Percentiles rank a stretch among this genome's conserved stretches.
phyloP scores from a whole-genome alignment of 2,113 vertebrate species.

The Diadophis punctatus region DNA sequence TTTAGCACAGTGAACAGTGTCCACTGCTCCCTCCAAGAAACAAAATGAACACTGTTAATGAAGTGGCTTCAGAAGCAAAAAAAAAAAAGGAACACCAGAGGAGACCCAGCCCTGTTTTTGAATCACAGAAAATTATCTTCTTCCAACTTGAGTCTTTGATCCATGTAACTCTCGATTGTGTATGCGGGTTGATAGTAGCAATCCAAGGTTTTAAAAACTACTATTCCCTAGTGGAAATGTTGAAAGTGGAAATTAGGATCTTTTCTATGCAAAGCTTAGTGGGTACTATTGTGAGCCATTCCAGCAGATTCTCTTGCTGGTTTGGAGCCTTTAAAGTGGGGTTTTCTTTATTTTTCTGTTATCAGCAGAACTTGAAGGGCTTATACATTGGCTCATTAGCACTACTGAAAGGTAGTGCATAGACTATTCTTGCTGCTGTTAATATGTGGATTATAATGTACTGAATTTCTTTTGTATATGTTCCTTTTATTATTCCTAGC shows the following conservation, averaged over 20 bases:
- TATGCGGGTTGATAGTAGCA: not conserved
- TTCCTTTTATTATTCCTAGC: too few species aligned
- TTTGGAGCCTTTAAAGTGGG: not conserved
- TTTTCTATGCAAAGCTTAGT: not conserved
- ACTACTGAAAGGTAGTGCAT: not conserved
- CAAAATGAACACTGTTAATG: not conserved
- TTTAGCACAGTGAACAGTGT: not conserved
- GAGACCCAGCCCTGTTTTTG: not conserved
- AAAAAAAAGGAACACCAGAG: not conserved
- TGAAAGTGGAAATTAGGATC: not conserved
- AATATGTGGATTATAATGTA: too few species aligned
- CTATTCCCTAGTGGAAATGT: not conserved
- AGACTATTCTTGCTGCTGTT: too few species aligned
- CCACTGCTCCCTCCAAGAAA: not conserved
- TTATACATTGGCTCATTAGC: not conserved
- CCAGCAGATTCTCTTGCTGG: not conserved
- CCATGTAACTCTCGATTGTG: not conserved
- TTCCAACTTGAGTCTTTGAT: not conserved
- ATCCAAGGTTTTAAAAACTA: not conserved
- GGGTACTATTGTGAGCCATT: not conserved
- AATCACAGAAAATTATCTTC: not conserved
- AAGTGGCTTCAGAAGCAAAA: not conserved
- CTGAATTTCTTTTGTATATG: too few species aligned
- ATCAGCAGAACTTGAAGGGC: not conserved
- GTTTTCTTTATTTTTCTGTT: not conserved